Base-by-base conservation (phyloP, 2,888 invertebrate species). In the Chelonus formosanus region DNA sequence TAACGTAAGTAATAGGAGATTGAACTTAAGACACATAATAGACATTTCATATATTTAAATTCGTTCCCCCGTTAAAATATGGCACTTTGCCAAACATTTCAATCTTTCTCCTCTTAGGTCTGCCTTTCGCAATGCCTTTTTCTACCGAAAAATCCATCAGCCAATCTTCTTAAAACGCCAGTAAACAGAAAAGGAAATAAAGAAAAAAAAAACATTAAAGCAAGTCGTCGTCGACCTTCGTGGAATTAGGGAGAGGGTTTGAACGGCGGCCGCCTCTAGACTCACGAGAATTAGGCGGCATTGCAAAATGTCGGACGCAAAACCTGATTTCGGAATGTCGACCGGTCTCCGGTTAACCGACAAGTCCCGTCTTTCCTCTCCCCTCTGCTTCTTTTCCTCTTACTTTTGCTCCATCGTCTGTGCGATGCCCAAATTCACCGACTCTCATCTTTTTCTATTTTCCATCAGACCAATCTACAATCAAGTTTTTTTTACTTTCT, bases 291-390 rank as follows among this genome's bases (percentile, higher is more conserved):
- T 75, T 73, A 73, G 71, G 69, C 70, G 71, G 68, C 50, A 65
- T 65, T 61, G 63, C 68, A 73, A 77, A 77, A 77, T 78, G 72
- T 77, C 76, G 73, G 71, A 73, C 75, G 71, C 71, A 75, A 74
- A 76, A 78, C 76, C 75, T 74, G 76, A 75, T 77, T 74, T 74
- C 65, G 69, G 74, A 77, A 77, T 77, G 77, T 73, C 69, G 75
- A 67, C 66, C 70, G 71, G 70, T 70, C 70, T 68, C 71, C 71
- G 65, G 47, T 65, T 59, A 60, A 62, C 69, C 55, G 53, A 64
- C 66, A 61, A 50, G 60, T 62, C 44, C 47, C 59, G 58, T 60
- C 60, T 63, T 60, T 67, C 60, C 45, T 55, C 43, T 47, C 59
- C 47, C 40, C 57, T 54, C 52, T 31, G 6, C 32, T 57, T 7